These are phyloP conservation scores for Microplitis mediator DNA, from an alignment of 1,140 invertebrate genomes.

Conservation along the genomic window DNA sequence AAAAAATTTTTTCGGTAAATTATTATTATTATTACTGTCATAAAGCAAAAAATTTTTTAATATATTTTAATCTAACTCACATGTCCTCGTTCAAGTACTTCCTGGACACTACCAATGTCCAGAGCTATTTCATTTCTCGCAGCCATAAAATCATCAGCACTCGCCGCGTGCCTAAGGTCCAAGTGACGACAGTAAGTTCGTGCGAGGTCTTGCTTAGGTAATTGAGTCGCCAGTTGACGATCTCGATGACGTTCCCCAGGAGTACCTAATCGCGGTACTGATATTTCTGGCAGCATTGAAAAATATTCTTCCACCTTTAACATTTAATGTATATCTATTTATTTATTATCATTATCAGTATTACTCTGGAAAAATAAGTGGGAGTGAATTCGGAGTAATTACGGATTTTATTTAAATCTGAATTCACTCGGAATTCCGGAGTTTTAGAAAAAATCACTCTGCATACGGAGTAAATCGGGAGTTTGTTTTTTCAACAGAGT, in stretches of 20 bases:
- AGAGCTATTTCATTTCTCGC: slow-evolving; percentile 92
- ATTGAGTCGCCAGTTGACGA: slow-evolving; percentile 83
- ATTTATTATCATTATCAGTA: background rate
- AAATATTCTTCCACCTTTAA: slow-evolving; percentile 70
- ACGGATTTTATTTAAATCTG: too few relatives aligned
- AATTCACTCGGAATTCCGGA: too few relatives aligned
- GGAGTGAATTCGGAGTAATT: too few relatives aligned
- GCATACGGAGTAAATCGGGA: too few relatives aligned
- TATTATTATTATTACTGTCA: background rate
- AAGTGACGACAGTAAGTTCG: slow-evolving; percentile 88
- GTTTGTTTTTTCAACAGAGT: too few relatives aligned
- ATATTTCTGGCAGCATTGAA: slow-evolving; percentile 74
- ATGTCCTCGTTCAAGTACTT: slow-evolving; percentile 56
- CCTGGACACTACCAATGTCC: slow-evolving; percentile 84
- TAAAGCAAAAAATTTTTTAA: background rate
- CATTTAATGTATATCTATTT: background rate
- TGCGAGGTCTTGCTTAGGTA: slow-evolving; percentile 94
- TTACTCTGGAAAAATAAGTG: too few relatives aligned
- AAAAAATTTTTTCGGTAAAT: background rate
- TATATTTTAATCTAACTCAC: slow-evolving; percentile 52
- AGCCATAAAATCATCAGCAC: slow-evolving; percentile 86
- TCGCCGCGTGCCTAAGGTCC: slow-evolving; percentile 74
- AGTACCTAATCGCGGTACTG: slow-evolving; percentile 77
- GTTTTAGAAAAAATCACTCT: too few relatives aligned
- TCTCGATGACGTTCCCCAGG: slow-evolving; percentile 80